Base-by-base conservation (phyloP, 2,888 invertebrate genomes). In the Caenorhabditis uteleia region DNA sequence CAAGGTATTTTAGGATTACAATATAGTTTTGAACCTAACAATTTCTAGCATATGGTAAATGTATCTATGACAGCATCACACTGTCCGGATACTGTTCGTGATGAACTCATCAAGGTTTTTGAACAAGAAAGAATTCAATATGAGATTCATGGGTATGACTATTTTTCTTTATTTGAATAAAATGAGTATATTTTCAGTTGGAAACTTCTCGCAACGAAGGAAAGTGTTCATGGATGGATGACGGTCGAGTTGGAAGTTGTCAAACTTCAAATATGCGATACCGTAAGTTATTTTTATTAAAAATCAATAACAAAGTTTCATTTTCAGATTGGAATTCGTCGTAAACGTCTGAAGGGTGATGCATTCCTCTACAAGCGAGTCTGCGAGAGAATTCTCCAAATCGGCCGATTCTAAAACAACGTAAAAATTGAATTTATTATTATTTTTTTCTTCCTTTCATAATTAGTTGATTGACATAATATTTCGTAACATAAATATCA, bases 351-450 rank as follows among this genome's bases (percentile, higher is more conserved):
- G 39, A 89, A 89, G 80, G 91, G 91, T 0, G 90, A 91, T 82
- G 88, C 89, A 1, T 91, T 91, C 90, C 88, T 89, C 69, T 91
- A 91, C 84, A 91, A 91, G 83, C 88, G 87, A 70, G 88, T 90
- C 29, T 90, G 90, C 82, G 90, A 91, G 84, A 88, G 90, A 82
- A 88, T 91, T 31, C 82, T 87, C 25, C 58, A 67, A 12, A 73
- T 80, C 33, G 45, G 45, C 10, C 14, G 45, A 21, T 45, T 45
- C 20, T 45, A 45, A 23, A 21, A 29, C n/a, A n/a, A n/a, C n/a
- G n/a, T n/a, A n/a, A n/a, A n/a, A n/a, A n/a, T n/a, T n/a, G n/a
- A n/a, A 45, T 46, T 40, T 58, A 45, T 45, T 58, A 42, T 58
- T 58, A 46, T 58, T 46, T 50, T 50, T 40, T 33, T 43, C 45